phyloP scores from a whole-genome alignment of 2,113 vertebrate species.

The Rhinogobius similis region DNA sequence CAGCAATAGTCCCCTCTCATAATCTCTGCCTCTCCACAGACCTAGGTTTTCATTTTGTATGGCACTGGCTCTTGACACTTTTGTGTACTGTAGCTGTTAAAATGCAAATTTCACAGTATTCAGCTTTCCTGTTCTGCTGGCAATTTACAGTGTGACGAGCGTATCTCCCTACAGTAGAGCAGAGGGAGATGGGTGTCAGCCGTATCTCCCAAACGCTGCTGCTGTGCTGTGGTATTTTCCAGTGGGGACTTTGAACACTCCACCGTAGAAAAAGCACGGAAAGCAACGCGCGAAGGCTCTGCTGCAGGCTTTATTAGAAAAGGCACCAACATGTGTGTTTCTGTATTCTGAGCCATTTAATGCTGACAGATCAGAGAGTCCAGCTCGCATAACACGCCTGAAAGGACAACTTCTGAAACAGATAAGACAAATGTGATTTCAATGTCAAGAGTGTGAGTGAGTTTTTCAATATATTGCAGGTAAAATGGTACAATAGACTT shows the following conservation, averaged over 20 bases:
- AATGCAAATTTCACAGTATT: constrained; percentile 72
- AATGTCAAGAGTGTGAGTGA: too few species aligned
- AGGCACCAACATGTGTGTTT: constrained; percentile 30
- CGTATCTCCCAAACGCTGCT: not conserved
- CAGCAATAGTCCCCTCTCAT: constrained; percentile 22
- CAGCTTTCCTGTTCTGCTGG: constrained; percentile 62
- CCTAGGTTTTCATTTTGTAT: constrained; percentile 46
- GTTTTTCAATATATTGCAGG: too few species aligned
- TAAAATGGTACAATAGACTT: too few species aligned
- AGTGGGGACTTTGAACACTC: constrained; percentile 37
- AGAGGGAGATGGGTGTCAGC: constrained; percentile 58
- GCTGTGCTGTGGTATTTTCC: constrained; percentile 45
- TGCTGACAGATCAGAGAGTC: constrained; percentile 26
- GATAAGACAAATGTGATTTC: too few species aligned
- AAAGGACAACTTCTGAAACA: not conserved
- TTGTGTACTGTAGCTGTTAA: constrained; percentile 69
- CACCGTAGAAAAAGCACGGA: constrained; percentile 17
- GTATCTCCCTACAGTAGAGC: constrained; percentile 52
- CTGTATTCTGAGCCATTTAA: constrained; percentile 39
- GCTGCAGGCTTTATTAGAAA: constrained; percentile 28
- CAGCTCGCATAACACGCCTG: constrained; percentile 20
- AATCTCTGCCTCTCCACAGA: constrained; percentile 33
- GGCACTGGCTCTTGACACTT: constrained; percentile 63
- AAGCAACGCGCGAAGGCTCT: constrained; percentile 21
- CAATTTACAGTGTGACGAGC: constrained; percentile 65